Percentiles rank a stretch among this genome's conserved stretches.
These are phyloP conservation scores for Axinella damicornis DNA, from an alignment of 37 sponge, comb jelly and placozoan species.

Conservation along the genomic window DNA sequence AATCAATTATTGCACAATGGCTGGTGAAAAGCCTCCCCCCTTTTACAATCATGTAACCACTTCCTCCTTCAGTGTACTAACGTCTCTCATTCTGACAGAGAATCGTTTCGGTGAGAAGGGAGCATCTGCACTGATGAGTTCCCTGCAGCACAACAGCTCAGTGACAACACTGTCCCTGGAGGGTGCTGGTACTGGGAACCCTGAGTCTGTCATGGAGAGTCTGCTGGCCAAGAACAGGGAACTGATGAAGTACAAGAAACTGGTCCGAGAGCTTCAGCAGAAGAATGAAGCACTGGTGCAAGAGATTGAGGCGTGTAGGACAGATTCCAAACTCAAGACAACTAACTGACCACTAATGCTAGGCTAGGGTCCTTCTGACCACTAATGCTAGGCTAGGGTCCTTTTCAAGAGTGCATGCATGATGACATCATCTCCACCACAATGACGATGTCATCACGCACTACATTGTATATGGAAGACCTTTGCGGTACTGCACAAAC, in stretches of 20 bases:
- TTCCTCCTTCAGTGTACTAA: constrained; percentile 11
- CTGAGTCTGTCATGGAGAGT: not conserved
- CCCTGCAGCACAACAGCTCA: constrained; percentile 27
- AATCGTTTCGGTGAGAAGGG: constrained; percentile 40
- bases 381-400: no score
- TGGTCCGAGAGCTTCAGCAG: constrained; percentile 4
- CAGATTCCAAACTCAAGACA: not conserved
- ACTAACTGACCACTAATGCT: not conserved
- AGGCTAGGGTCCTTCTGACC: no score
- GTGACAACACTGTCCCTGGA: constrained; percentile 11
- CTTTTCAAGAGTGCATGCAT: no score
- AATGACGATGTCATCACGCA: no score
- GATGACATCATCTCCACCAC: no score
- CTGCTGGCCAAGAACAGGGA: constrained; percentile 36
- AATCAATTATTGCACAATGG: no score
- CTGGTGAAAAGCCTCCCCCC: no score
- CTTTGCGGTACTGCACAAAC: no score
- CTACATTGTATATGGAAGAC: no score
- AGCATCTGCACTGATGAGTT: not conserved
- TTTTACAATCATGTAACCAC: no score
- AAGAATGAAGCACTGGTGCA: not conserved
- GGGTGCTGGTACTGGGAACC: not conserved
- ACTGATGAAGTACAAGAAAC: not conserved
- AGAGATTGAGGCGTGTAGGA: not conserved
- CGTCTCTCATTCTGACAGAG: constrained; percentile 13